phyloP scores from a whole-genome alignment of 1,140 invertebrate genomes.

The Saccostrea glomerata region DNA sequence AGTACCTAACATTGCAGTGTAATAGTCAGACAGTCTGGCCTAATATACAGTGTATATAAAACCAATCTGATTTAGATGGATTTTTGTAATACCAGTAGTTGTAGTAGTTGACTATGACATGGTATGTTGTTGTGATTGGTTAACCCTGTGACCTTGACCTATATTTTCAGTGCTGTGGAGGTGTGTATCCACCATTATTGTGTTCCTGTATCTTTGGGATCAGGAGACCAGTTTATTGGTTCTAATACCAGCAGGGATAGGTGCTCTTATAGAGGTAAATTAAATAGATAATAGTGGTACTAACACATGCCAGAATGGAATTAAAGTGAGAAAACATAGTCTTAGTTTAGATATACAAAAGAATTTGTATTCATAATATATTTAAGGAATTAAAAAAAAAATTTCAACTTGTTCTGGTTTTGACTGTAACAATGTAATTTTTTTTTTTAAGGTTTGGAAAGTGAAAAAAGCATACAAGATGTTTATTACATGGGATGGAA shows the following conservation, averaged over 20 bases:
- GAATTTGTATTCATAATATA: too few species aligned
- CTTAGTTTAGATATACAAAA: too few species aligned
- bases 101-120: too few species aligned
- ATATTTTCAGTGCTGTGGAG: constrained; percentile 88
- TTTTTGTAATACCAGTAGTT: too few species aligned
- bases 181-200: constrained; percentile 94
- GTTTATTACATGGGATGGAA: constrained; percentile 71
- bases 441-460: constrained; percentile 90
- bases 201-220: constrained; percentile 96
- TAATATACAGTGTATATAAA: too few species aligned
- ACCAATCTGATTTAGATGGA: too few species aligned
- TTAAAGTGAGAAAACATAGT: too few species aligned
- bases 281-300: too few species aligned
- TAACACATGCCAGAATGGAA: too few species aligned
- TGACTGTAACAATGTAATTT: neutral
- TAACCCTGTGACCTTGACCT: constrained; percentile 2
- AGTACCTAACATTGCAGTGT: too few species aligned
- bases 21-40: too few species aligned
- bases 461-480: constrained; percentile 93
- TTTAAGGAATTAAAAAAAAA: neutral
- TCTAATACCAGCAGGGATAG: constrained; percentile 91
- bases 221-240: constrained; percentile 95
- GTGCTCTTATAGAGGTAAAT: constrained; percentile 88
- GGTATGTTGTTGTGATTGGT: neutral
- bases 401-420: neutral